Base-by-base conservation (phyloP, 2,797 vertebrate genomes). In the Podarcis siculus region DNA sequence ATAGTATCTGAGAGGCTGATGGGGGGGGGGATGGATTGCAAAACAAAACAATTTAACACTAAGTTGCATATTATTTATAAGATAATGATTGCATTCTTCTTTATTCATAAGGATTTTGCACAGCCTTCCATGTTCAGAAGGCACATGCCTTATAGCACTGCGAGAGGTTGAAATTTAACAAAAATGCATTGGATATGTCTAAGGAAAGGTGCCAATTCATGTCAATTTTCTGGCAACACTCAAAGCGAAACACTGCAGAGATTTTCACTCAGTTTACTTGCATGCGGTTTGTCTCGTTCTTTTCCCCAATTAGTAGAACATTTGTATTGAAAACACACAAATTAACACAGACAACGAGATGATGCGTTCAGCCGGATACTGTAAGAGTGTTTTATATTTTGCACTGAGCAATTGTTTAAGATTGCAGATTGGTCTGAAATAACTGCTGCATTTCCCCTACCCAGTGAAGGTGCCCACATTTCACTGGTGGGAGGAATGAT, bases 281-380 rank as follows among this genome's bases (percentile, higher is more conserved):
- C 55, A 73, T 86, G 87, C 77, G 10, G 27, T 90, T 15, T 6
- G 85, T 81, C 88, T 91, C 87, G 73, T 93, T 85, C 87, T 92
- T 92, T 91, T 88, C 86, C 82, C 83, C 85, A 1, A 25, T 92
- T 93, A 93, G 83, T 93, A 91, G 35, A 75, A 87, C 58, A 92
- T 90, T 78, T 35, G 81, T 69, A 55, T 71, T 21, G 73, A 87
- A 78, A 86, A 86, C 89, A 92, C 93, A 72, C 4, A 77, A 89
- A 91, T 90, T 90, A 86, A 82, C 80, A 32, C 72, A 90, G 81
- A 84, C 13, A 3, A 90, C 90, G 90, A 2, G 49, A 88, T 93
- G 88, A 80, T 66, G 37, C 82, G 85, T 79, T 88, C 0, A 0
- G 81, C 37, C 84, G 89, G 86, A 87, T 91, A 58, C 12, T 1